Evolutionary conservation across 2,888 invertebrate species (phyloP).

Genomic region (Zele albiditarsus): DNA sequence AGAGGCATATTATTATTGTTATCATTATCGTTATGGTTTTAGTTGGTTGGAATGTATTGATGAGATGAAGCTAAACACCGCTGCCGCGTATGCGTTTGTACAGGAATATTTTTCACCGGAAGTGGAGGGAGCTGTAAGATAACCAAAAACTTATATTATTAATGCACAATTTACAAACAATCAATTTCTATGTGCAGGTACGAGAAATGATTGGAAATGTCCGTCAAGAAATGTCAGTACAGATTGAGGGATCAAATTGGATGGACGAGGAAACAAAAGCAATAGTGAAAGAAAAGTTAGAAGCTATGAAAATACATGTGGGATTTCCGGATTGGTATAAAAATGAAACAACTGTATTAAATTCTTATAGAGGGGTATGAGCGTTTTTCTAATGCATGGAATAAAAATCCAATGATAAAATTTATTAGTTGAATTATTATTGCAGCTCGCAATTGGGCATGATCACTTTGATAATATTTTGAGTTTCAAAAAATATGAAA

Average conservation of each 20-base stretch:
- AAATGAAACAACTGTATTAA: constrained; percentile 73
- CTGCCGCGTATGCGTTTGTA: background rate
- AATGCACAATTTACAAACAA: background rate
- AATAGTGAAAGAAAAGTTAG: constrained; percentile 74
- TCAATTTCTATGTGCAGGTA: constrained; percentile 53
- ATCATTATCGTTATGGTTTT: background rate
- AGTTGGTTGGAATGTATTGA: constrained; percentile 5
- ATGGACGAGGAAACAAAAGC: constrained; percentile 75
- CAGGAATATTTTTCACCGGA: constrained; percentile 3
- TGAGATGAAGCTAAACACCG: background rate
- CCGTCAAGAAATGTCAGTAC: constrained; percentile 73
- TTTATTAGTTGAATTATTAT: background rate
- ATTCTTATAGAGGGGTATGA: constrained; percentile 74
- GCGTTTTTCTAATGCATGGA: constrained; percentile 49
- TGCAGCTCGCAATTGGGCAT: constrained; percentile 37
- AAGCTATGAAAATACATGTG: constrained; percentile 74
- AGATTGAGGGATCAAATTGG: constrained; percentile 75
- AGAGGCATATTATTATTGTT: background rate
- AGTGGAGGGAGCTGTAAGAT: constrained; percentile 34
- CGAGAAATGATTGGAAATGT: constrained; percentile 75
- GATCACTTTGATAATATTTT: constrained; percentile 45
- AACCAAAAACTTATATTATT: background rate
- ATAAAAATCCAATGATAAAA: no score
- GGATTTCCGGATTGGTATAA: constrained; percentile 77
- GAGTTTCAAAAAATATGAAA: constrained; percentile 37